Conservation (phyloP, 2,113 vertebrate genomes). For the Gadus chalcogrammus region DNA sequence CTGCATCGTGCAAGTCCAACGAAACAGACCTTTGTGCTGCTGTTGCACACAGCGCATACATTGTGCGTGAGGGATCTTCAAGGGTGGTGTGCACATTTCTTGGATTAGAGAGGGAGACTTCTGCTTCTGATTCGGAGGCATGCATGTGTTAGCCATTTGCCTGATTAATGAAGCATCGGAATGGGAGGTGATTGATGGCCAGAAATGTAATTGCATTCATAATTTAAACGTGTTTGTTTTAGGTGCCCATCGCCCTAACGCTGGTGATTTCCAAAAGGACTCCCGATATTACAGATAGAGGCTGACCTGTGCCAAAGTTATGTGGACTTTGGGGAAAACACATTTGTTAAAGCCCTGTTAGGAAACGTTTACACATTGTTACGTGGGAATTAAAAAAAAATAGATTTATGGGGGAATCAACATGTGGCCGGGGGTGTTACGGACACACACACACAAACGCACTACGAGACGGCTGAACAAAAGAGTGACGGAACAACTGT, state of each 20-base stretch:
- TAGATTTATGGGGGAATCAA: slow-evolving; percentile 37
- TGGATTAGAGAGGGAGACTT: slow-evolving; percentile 22
- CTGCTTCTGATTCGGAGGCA: slow-evolving; percentile 47
- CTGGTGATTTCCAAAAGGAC: slow-evolving; percentile 27
- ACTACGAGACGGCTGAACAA: slow-evolving; percentile 35
- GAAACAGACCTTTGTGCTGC: slow-evolving; percentile 47
- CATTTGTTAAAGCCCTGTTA: slow-evolving; percentile 15
- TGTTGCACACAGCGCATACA: slow-evolving; percentile 48
- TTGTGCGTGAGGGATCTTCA: slow-evolving; percentile 51
- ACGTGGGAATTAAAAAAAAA: slow-evolving; percentile 25
- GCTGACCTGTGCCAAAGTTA: slow-evolving; percentile 9
- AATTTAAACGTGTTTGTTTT: slow-evolving; percentile 55
- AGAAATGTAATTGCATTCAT: slow-evolving; percentile 58
- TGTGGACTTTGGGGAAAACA: slow-evolving; percentile 18
- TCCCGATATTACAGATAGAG: slow-evolving; percentile 16
- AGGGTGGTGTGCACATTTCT: slow-evolving; percentile 43
- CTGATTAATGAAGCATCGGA: slow-evolving; percentile 69
- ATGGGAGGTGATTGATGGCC: slow-evolving; percentile 60
- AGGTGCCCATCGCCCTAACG: slow-evolving; percentile 36
- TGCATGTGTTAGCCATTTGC: slow-evolving; percentile 64
- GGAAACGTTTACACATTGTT: slow-evolving; percentile 36
- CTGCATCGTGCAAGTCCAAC: slow-evolving; percentile 45
- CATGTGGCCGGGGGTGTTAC: slow-evolving; percentile 52
- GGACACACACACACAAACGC: slow-evolving; percentile 31
- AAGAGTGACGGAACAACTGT: slow-evolving; percentile 49